These are phyloP conservation scores for Operophtera brumata DNA, from an alignment of 2,888 invertebrate species.

Conservation along the genomic window DNA sequence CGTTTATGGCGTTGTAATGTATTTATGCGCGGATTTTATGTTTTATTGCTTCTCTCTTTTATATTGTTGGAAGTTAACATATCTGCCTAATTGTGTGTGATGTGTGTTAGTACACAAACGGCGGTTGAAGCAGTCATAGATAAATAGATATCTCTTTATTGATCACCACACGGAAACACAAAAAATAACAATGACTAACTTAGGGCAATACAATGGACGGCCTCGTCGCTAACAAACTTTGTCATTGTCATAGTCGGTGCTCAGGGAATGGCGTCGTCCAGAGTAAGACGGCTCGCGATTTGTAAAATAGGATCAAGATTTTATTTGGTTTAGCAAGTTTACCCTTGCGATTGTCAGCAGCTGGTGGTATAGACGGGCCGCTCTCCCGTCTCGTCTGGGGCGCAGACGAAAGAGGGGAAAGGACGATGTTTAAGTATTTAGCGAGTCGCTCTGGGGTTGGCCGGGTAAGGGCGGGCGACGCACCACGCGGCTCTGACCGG, in stretches of 20 bases:
- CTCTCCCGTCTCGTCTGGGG: conserved; percentile 45
- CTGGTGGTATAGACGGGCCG: conserved; percentile 37
- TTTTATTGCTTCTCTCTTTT: conserved; percentile 6
- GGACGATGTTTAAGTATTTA: conserved; percentile 57
- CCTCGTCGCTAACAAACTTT: no score
- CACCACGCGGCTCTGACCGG: conserved; percentile 39
- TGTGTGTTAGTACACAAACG: background rate
- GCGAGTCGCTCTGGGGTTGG: conserved; percentile 45
- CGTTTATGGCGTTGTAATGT: conserved; percentile 26
- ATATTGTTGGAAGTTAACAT: background rate
- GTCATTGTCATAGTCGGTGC: no score
- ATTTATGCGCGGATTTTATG: conserved; percentile 5
- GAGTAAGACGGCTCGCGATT: background rate
- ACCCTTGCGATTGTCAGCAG: conserved; percentile 28
- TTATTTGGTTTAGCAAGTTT: conserved; percentile 22
- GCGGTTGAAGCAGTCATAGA: background rate
- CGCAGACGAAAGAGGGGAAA: conserved; percentile 46
- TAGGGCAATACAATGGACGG: no score
- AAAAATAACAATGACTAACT: no score
- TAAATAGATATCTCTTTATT: no score
- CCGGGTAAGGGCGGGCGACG: conserved; percentile 47
- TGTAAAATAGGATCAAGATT: conserved; percentile 3
- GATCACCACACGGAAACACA: no score
- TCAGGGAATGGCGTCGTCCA: background rate
- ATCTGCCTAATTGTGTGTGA: background rate